Base-by-base conservation (phyloP, 2,888 invertebrate genomes). In the Xanthia togata region DNA sequence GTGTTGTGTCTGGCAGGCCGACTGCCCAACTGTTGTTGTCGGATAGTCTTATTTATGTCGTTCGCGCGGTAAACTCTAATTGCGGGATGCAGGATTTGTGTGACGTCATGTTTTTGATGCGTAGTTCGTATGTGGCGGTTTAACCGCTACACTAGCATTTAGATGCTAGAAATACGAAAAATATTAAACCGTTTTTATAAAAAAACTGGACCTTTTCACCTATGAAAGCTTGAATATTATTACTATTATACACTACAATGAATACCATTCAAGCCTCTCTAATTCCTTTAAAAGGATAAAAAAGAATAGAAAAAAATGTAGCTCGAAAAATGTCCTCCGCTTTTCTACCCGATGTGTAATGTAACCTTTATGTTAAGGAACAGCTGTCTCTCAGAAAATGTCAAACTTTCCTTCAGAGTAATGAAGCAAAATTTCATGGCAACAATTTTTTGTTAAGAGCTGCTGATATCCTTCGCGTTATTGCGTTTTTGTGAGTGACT, bases 361-460 rank as follows among this genome's bases (percentile, higher is more conserved):
- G 64, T 78, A 78, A 79, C 79, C 81, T 79, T 81, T 85, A 79
- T 83, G 79, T 84, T 73, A 77, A 85, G 79, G 26, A 87, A 88
- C 89, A 90, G 82, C 82, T 89, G 87, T 88, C 82, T 84, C 82
- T 80, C 74, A 76, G 64, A 78, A 85, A 88, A 88, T 81, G 84
- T 85, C 85, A 87, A 88, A 88, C 78, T 86, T 84, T 75, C 79
- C 72, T 76, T 81, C 70, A 50, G 73, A 72, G 79, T 88, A 91
- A 91, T 89, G 88, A 88, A 90, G 87, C 86, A 83, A 79, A 81
- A 84, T 87, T 84, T 86, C 70, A 77, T 80, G 59, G 76, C 68
- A 78, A 87, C 81, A 79, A 78, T 82, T 87, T 83, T 89, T 89
- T 87, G 85, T 81, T 67, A 78, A 76, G 62, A 65, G 69, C 53